Evolutionary conservation across 2,113 vertebrate species (phyloP).

Genomic region (Forbesichthys agassizii): DNA sequence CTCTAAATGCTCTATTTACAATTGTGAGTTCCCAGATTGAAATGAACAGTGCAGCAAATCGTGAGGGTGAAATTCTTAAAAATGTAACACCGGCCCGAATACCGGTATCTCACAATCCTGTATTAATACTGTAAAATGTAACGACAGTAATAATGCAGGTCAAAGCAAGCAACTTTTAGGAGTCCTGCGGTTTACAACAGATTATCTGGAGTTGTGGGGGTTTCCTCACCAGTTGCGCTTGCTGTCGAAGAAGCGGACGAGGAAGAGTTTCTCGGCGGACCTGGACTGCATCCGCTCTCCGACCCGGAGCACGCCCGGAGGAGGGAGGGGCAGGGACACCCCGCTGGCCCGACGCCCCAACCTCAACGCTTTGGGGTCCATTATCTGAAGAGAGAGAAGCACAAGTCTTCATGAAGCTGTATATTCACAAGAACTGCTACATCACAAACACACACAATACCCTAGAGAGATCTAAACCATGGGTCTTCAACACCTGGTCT

Average conservation of each 20-base stretch:
- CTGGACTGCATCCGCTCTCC: slow-evolving; percentile 97
- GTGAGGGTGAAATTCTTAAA: too few relatives aligned
- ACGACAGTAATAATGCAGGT: too few relatives aligned
- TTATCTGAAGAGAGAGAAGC: slow-evolving; percentile 77
- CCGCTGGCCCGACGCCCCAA: slow-evolving; percentile 83
- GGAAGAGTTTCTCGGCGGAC: slow-evolving; percentile 93
- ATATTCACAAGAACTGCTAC: background rate
- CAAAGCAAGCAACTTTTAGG: too few relatives aligned
- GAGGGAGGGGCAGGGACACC: slow-evolving; percentile 69
- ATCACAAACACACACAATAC: background rate
- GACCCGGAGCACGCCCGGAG: slow-evolving; percentile 84
- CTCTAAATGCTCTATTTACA: too few relatives aligned
- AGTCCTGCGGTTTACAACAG: too few relatives aligned
- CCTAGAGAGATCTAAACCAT: too few relatives aligned
- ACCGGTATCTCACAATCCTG: too few relatives aligned
- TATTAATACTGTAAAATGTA: too few relatives aligned
- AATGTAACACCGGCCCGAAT: too few relatives aligned
- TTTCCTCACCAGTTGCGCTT: slow-evolving; percentile 92
- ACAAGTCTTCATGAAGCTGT: slow-evolving; percentile 34
- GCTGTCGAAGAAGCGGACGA: slow-evolving; percentile 94
- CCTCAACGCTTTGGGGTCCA: slow-evolving; percentile 86
- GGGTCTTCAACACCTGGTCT: too few relatives aligned
- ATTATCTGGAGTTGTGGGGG: background rate
- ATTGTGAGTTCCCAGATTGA: too few relatives aligned
- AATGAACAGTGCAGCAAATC: too few relatives aligned